phyloP scores from a whole-genome alignment of 2,113 vertebrate species.

The Crotophaga sulcirostris region DNA sequence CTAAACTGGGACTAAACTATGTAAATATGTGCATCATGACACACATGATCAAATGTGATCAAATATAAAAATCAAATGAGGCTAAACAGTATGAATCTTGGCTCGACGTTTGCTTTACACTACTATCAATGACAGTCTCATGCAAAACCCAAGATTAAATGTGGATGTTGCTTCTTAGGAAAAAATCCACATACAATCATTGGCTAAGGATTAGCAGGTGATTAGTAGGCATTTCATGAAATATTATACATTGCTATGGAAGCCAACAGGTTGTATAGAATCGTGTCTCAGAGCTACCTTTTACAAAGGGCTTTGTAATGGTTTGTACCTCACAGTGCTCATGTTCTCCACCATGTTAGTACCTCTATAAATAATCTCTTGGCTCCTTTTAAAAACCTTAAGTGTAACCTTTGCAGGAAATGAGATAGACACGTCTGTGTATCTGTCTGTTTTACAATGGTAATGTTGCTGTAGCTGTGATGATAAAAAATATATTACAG shows the following conservation, averaged over 20 bases:
- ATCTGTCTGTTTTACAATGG: constrained; percentile 19
- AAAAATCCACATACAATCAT: not conserved
- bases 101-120: not conserved
- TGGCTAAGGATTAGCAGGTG: not conserved
- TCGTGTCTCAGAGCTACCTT: not conserved
- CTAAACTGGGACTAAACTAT: not conserved
- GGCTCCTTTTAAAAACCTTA: constrained; percentile 15
- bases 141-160: not conserved
- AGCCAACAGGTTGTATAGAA: not conserved
- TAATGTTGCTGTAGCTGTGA: constrained; percentile 21
- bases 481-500: constrained; percentile 26
- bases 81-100: not conserved
- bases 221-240: not conserved
- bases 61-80: not conserved
- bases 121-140: not conserved
- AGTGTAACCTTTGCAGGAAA: constrained; percentile 29
- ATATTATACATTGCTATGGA: not conserved
- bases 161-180: not conserved
- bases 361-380: not conserved
- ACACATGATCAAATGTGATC: not conserved
- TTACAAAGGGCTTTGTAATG: not conserved
- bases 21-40: not conserved
- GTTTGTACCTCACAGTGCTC: not conserved
- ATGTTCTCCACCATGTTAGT: not conserved
- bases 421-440: constrained; percentile 17